Conservation (phyloP, 2,113 vertebrate species). For the Callithrix jacchus region DNA sequence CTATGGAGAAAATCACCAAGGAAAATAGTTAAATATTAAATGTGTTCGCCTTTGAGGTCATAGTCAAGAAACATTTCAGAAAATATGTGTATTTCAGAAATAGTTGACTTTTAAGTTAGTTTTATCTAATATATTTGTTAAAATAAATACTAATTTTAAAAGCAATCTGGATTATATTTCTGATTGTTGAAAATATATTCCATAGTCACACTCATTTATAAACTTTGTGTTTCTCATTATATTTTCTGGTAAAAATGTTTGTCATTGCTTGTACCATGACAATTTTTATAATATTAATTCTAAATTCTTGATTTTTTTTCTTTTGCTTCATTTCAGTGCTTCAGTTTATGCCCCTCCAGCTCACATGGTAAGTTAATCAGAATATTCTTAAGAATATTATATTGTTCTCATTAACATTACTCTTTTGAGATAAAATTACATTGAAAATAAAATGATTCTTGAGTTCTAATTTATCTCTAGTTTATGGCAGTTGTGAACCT, state of each 20-base stretch:
- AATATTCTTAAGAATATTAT: conserved; percentile 59
- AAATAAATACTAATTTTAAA: not conserved
- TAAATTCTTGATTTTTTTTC: not conserved
- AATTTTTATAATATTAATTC: conserved; percentile 47
- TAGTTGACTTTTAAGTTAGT: not conserved
- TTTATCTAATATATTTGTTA: not conserved
- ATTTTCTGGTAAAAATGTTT: conserved; percentile 36
- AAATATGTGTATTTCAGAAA: not conserved
- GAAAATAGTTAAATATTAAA: not conserved
- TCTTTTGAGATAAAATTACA: conserved; percentile 66
- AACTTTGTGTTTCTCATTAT: not conserved
- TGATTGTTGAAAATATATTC: not conserved
- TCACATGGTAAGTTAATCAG: conserved; percentile 57
- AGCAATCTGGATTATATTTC: not conserved
- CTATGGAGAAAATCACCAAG: not conserved
- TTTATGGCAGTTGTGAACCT: conserved; percentile 42
- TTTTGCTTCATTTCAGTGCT: conserved; percentile 31
- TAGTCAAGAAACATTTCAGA: not conserved
- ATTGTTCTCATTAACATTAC: conserved; percentile 59
- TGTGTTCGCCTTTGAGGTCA: not conserved
- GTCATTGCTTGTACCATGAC: conserved; percentile 12
- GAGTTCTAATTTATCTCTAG: conserved; percentile 60
- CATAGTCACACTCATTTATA: not conserved
- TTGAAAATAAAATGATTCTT: conserved; percentile 67
- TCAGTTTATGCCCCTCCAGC: conserved; percentile 12